Evolutionary conservation across 1,140 invertebrate species (phyloP).

Genomic region (Drosophila obscura): DNA sequence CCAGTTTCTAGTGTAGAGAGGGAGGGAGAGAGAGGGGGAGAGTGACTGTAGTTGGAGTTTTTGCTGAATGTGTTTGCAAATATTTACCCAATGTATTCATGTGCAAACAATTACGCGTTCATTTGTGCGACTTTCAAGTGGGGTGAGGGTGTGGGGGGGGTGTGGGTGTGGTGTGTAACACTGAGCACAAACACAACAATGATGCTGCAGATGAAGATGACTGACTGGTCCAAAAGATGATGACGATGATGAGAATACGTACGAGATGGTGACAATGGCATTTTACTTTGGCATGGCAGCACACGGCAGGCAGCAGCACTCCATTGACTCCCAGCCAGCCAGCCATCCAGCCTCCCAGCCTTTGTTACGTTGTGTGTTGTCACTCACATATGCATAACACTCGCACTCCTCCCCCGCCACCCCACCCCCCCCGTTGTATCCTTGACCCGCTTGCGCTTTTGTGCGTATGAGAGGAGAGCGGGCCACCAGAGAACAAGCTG

Average conservation of each 20-base stretch:
- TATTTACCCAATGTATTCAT: constrained; percentile 80
- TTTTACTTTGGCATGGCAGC: too few relatives aligned
- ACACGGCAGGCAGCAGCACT: too few relatives aligned
- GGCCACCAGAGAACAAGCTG: neutral
- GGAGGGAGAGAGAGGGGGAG: neutral
- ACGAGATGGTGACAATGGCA: too few relatives aligned
- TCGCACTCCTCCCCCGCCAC: too few relatives aligned
- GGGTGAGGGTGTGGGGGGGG: constrained; percentile 7
- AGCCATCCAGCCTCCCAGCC: neutral
- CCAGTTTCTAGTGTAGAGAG: too few relatives aligned
- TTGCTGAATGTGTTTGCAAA: constrained; percentile 61
- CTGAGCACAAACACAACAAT: constrained; percentile 30
- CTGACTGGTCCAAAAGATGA: constrained; percentile 4
- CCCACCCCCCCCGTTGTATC: constrained; percentile 27
- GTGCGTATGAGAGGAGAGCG: constrained; percentile 34
- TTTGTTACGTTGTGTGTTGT: constrained; percentile 31
- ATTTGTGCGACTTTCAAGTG: constrained; percentile 72
- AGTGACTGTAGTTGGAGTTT: constrained; percentile 1
- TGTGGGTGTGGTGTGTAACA: constrained; percentile 4
- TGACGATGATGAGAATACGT: constrained; percentile 40
- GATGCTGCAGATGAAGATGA: constrained; percentile 28
- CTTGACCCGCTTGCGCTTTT: constrained; percentile 75
- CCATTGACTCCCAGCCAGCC: neutral
- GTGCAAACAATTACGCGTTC: constrained; percentile 80
- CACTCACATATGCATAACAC: constrained; percentile 68